Percentiles rank a stretch among this genome's conserved stretches.
These are phyloP conservation scores for Nebria ingens DNA, from an alignment of 1,140 invertebrate genomes.

Conservation along the genomic window DNA sequence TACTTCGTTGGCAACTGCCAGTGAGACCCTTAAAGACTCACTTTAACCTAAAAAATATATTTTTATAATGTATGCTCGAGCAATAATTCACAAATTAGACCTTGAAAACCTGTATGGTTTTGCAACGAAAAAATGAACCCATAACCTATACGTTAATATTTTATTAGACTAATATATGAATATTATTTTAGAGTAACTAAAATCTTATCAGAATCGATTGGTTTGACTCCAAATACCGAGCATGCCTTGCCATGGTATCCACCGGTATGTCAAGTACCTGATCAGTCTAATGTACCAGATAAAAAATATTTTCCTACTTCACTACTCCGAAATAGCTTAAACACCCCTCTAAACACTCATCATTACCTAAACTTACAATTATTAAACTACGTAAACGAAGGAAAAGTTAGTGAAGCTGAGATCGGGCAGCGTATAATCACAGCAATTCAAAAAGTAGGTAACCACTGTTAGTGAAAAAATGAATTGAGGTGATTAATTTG, in stretches of 20 bases:
- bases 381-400: constrained; percentile 45
- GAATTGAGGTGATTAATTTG: too few species aligned
- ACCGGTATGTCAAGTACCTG: constrained; percentile 47
- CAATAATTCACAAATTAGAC: too few species aligned
- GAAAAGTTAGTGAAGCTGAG: constrained; percentile 48
- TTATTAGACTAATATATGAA: not conserved
- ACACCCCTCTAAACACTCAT: constrained; percentile 23
- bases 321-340: constrained; percentile 18
- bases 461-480: constrained; percentile 7
- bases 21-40: too few species aligned
- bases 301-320: constrained; percentile 34
- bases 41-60: too few species aligned
- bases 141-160: too few species aligned
- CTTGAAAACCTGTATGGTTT: too few species aligned
- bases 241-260: constrained; percentile 67
- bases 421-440: constrained; percentile 64
- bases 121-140: too few species aligned
- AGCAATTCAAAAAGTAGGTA: constrained; percentile 52
- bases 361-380: constrained; percentile 35
- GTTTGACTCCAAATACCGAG: constrained; percentile 44
- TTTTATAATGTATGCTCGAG: too few species aligned
- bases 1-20: too few species aligned
- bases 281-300: constrained; percentile 30
- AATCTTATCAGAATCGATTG: constrained; percentile 47
- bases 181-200: constrained; percentile 36